A percentile compares a stretch with the other conserved stretches of the same genome.
Evolutionary conservation across 2,888 invertebrate species (phyloP).

Genomic region (Hylaea fasciaria): DNA sequence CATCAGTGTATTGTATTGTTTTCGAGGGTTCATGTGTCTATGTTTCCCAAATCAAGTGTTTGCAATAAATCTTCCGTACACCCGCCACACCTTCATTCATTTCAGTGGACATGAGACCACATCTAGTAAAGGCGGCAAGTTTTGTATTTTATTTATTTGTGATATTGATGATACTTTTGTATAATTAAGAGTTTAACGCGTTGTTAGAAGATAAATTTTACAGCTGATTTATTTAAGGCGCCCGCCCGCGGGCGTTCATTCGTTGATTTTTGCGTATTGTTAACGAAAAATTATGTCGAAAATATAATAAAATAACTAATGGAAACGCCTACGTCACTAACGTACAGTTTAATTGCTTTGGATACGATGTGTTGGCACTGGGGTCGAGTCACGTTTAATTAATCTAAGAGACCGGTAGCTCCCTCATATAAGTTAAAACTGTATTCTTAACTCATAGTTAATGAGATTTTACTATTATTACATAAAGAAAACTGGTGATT

Average conservation of each 20-base stretch:
- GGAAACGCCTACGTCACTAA: constrained; percentile 26
- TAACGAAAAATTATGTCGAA: constrained; percentile 17
- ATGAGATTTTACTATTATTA: background rate
- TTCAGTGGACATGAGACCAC: constrained; percentile 36
- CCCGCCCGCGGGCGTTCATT: constrained; percentile 22
- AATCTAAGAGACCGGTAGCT: constrained; percentile 12
- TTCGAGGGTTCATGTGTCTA: no score
- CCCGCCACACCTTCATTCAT: background rate
- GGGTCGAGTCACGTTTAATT: background rate
- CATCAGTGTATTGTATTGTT: no score
- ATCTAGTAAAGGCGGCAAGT: constrained; percentile 51
- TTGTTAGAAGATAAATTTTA: constrained; percentile 77
- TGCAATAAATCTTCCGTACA: background rate
- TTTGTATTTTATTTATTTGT: constrained; percentile 80
- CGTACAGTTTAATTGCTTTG: constrained; percentile 31
- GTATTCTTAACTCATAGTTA: constrained; percentile 13
- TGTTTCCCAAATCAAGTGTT: background rate
- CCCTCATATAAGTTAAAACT: constrained; percentile 9
- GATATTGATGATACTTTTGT: constrained; percentile 83
- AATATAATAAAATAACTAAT: constrained; percentile 25
- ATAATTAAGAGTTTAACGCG: constrained; percentile 79
- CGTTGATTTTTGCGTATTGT: constrained; percentile 38
- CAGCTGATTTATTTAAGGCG: constrained; percentile 63
- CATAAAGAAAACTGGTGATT: background rate
- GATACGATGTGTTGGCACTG: constrained; percentile 19